Conservation (phyloP, 2,113 vertebrate species). For the Alouatta palliata region DNA sequence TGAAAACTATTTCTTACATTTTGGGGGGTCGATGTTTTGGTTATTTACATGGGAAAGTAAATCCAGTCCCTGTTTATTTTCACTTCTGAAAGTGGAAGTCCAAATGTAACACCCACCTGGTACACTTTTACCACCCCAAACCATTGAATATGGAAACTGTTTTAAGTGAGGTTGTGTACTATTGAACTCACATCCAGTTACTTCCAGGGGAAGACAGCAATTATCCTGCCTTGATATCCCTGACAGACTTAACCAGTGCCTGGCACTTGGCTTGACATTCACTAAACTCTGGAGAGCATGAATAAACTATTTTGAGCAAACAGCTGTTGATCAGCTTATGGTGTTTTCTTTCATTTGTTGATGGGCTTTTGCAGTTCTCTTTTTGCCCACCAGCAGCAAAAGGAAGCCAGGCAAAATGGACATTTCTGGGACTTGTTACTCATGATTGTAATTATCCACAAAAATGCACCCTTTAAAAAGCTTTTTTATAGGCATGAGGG, state of each 20-base stretch:
- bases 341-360: conserved; percentile 52
- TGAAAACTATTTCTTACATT: background rate
- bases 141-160: background rate
- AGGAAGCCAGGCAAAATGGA: conserved; percentile 39
- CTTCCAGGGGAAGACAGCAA: background rate
- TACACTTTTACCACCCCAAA: background rate
- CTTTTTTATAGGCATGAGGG: background rate
- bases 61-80: background rate
- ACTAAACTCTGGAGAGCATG: background rate
- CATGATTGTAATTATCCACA: conserved; percentile 15
- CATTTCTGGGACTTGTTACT: conserved; percentile 12
- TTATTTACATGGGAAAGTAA: conserved; percentile 13
- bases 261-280: conserved; percentile 9
- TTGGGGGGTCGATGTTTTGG: background rate
- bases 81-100: background rate
- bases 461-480: conserved; percentile 7
- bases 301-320: conserved; percentile 70
- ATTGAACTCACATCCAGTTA: background rate
- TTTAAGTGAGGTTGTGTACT: background rate
- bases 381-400: conserved; percentile 45
- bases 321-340: conserved; percentile 60
- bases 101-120: background rate
- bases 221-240: background rate
- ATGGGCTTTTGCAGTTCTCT: conserved; percentile 46
- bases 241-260: background rate